Conservation (phyloP, 2,888 invertebrate genomes). For the Calameuta pallipes region DNA sequence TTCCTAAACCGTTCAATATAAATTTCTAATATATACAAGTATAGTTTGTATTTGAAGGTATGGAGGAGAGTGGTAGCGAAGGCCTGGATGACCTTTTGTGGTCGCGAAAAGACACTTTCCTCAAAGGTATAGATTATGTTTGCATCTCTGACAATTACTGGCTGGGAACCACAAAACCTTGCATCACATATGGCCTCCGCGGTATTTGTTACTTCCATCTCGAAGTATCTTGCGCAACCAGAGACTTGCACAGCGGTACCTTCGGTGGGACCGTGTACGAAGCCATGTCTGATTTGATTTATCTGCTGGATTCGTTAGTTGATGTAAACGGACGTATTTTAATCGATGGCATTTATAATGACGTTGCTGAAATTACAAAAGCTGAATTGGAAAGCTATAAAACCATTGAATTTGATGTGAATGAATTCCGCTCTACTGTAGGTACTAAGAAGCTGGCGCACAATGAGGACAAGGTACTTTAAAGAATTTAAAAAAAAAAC, state of each 20-base stretch:
- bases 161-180: slow-evolving; percentile 96
- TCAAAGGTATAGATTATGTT: slow-evolving; percentile 89
- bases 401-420: slow-evolving; percentile 87
- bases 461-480: slow-evolving; percentile 76
- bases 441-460: slow-evolving; percentile 79
- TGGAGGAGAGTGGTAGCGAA: slow-evolving; percentile 98
- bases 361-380: slow-evolving; percentile 80
- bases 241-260: slow-evolving; percentile 96
- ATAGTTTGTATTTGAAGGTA: slow-evolving; percentile 94
- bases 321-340: slow-evolving; percentile 89
- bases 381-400: slow-evolving; percentile 81
- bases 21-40: slow-evolving; percentile 24
- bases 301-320: slow-evolving; percentile 84
- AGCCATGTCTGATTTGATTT: slow-evolving; percentile 92
- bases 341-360: slow-evolving; percentile 84
- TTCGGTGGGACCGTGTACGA: slow-evolving; percentile 94
- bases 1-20: background rate
- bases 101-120: slow-evolving; percentile 79
- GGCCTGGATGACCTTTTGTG: slow-evolving; percentile 90
- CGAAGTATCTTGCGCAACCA: slow-evolving; percentile 87
- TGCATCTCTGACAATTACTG: slow-evolving; percentile 99
- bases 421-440: slow-evolving; percentile 79
- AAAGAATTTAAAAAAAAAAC: slow-evolving; percentile 4
- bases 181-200: slow-evolving; percentile 95
- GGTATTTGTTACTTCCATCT: slow-evolving; percentile 93